These are phyloP conservation scores for Spinus pinus DNA, from an alignment of 2,797 vertebrate species.

Conservation along the genomic window DNA sequence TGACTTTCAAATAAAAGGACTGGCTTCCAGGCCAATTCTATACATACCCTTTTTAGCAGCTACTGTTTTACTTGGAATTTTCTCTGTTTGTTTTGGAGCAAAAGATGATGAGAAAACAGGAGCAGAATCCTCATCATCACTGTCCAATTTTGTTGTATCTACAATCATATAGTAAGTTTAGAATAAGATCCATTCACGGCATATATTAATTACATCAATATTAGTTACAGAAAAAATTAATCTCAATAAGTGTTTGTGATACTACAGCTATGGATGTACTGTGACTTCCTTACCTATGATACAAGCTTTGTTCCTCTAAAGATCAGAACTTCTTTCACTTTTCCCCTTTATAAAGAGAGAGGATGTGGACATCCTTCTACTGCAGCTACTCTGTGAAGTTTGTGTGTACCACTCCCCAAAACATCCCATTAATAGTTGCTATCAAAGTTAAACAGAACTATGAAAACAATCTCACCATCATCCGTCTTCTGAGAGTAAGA, in stretches of 20 bases:
- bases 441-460: not conserved
- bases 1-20: not conserved
- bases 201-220: not conserved
- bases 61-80: conserved; percentile 80
- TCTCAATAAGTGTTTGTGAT: not conserved
- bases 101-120: conserved; percentile 87
- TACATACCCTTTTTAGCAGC: conserved; percentile 89
- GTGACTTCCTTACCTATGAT: not conserved
- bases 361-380: not conserved
- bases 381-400: not conserved
- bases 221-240: not conserved
- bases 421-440: not conserved
- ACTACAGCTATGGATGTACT: not conserved
- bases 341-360: not conserved
- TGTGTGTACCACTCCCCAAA: not conserved
- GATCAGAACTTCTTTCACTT: not conserved
- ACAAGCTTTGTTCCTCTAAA: not conserved
- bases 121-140: conserved; percentile 83
- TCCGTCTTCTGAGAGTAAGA: conserved; percentile 88
- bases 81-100: conserved; percentile 85
- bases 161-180: conserved; percentile 23
- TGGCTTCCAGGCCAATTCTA: not conserved
- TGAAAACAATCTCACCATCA: conserved; percentile 82
- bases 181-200: not conserved
- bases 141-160: conserved; percentile 90